These are phyloP conservation scores for Distichodus sexfasciatus DNA, from an alignment of 2,797 vertebrate genomes.

Conservation along the genomic window DNA sequence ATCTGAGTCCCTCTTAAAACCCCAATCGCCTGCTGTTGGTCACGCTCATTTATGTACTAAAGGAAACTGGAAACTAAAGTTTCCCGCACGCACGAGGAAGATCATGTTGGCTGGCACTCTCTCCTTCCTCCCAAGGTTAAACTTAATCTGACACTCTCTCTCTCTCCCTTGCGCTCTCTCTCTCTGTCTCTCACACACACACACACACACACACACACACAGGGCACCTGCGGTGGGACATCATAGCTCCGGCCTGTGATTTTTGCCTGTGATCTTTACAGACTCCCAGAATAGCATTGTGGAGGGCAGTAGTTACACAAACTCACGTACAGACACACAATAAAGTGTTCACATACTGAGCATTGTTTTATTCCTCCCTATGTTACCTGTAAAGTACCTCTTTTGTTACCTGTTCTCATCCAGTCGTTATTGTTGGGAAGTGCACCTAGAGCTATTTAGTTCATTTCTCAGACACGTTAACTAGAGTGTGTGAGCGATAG, in stretches of 20 bases:
- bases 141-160: slow-evolving; percentile 39
- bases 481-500: neutral
- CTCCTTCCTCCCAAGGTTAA: slow-evolving; percentile 46
- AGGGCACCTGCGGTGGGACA: slow-evolving; percentile 62
- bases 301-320: neutral
- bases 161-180: slow-evolving; percentile 9
- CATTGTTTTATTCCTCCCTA: neutral
- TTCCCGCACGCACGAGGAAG: neutral
- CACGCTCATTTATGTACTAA: neutral
- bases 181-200: slow-evolving; percentile 20
- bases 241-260: slow-evolving; percentile 50
- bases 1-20: neutral
- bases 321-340: neutral
- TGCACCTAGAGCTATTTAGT: slow-evolving; percentile 5
- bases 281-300: slow-evolving; percentile 66
- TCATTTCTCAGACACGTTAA: neutral
- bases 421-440: neutral
- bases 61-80: slow-evolving; percentile 18
- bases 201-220: slow-evolving; percentile 21
- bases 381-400: too few relatives aligned
- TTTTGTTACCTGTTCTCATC: too few relatives aligned
- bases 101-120: slow-evolving; percentile 20
- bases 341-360: neutral
- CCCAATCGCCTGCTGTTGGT: neutral
- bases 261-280: slow-evolving; percentile 61